Evolutionary conservation across 2,113 vertebrate genomes (phyloP).

Genomic region (Vidua macroura): DNA sequence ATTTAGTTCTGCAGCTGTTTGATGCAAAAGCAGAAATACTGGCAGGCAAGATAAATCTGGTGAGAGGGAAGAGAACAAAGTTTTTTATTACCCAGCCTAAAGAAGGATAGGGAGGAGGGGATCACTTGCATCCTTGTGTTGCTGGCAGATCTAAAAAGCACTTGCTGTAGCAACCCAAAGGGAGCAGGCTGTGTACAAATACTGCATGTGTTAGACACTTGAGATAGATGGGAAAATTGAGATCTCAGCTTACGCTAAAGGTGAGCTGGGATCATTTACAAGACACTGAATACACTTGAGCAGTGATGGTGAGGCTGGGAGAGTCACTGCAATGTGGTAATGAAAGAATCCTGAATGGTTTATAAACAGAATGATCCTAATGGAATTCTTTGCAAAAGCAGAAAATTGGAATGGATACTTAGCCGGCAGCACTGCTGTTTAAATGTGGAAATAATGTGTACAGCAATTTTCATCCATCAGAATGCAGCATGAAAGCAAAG

Average conservation of each 20-base stretch:
- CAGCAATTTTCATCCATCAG: background rate
- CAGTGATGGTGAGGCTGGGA: background rate
- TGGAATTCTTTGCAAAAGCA: background rate
- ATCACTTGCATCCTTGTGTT: background rate
- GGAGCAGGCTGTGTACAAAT: background rate
- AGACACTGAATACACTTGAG: background rate
- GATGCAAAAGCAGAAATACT: background rate
- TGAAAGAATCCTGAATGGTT: background rate
- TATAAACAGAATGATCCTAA: background rate
- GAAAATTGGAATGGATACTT: background rate
- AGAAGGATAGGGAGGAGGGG: background rate
- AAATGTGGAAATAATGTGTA: background rate
- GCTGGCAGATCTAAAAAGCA: background rate
- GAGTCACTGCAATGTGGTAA: background rate
- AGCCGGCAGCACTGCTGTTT: background rate
- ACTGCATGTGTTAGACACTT: background rate
- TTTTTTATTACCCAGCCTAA: background rate
- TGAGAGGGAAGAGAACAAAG: background rate
- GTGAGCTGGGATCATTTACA: background rate
- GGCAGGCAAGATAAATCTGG: background rate
- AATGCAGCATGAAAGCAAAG: background rate
- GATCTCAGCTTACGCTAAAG: background rate
- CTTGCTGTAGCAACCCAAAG: background rate
- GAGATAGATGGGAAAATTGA: constrained; percentile 12
- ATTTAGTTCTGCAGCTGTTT: background rate